Evolutionary conservation across 2,113 vertebrate species (phyloP), one percentile per base, ranked within the genome.

Genomic region (Chaetodon trifascialis): DNA sequence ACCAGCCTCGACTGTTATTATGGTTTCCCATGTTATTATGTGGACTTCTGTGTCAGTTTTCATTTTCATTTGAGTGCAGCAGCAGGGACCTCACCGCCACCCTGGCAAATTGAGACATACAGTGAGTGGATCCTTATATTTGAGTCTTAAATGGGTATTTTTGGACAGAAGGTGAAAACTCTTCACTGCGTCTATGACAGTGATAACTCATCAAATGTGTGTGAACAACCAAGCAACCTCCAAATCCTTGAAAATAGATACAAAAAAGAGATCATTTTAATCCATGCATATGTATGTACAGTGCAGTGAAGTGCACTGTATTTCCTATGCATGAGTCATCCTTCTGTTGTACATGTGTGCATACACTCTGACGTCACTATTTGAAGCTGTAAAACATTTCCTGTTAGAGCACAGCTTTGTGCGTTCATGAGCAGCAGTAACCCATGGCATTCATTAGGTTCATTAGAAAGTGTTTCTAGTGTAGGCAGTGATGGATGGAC

Each of bases 401-500:
- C 25, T 71, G 36, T 15, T 15, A 38, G 25, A 78, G 49, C n/a
- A 1, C 21, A 49, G 47, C 69, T 59, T 23, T 40, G 36, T 49
- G 47, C 7, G 46, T 67, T 73, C 15, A 51, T 15, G 6, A 49
- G 66, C 30, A 65, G 38, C 25, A 21, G 11, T 7, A 7, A 63
- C 52, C 38, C n/a, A 68, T 30, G 12, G 36, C 17, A 54, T 46
- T 72, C 23, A 75, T 83, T 72, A 63, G 5, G 7, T 3, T 51
- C 62, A 86, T 81, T 63, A 80, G 15, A 2, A 38, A 36, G 58
- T 6, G 52, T 34, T 62, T 49, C 23, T 42, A 3, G 3, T 25
- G 59, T 6, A 10, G 66, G 69, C 60, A 59, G 54, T 65, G 71
- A 83, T 64, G 46, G 86, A 65, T 73, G 30, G 30, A 30, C 30